Conservation (phyloP, 2,113 vertebrate species). For the Prolemur simus region DNA sequence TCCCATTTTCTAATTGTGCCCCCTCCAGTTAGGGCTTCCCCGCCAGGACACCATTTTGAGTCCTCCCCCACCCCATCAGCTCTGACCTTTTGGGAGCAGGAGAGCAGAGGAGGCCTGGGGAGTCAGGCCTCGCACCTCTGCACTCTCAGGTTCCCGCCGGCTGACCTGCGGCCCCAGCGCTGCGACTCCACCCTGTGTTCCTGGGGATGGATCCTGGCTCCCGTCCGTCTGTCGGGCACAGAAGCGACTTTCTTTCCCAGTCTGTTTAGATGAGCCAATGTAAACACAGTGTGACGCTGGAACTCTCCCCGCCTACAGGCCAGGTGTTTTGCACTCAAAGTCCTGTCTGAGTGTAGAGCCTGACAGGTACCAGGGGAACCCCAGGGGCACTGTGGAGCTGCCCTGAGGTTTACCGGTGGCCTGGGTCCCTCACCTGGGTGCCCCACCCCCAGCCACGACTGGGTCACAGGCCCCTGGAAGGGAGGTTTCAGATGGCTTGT, state of each 20-base stretch:
- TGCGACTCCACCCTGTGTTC: neutral
- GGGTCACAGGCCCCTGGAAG: neutral
- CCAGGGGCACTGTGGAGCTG: neutral
- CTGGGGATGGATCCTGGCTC: too few species aligned
- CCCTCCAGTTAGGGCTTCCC: neutral
- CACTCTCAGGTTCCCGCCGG: neutral
- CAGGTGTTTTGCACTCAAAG: too few species aligned
- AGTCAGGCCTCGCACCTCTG: neutral
- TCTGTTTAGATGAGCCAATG: neutral
- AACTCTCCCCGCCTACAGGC: neutral
- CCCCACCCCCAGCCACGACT: neutral
- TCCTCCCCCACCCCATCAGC: neutral
- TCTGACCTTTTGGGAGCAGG: neutral
- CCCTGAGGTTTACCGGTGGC: neutral
- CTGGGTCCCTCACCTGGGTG: neutral
- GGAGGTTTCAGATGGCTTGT: neutral
- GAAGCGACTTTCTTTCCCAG: neutral
- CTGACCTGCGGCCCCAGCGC: too few species aligned
- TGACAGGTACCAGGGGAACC: too few species aligned
- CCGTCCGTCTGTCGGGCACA: neutral
- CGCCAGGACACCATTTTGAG: neutral
- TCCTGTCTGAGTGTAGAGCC: neutral
- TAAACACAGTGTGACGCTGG: neutral
- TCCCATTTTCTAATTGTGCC: constrained; percentile 17
- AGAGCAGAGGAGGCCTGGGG: neutral